Evolutionary conservation across 2,113 vertebrate genomes (phyloP).

Genomic region (Fukomys damarensis): DNA sequence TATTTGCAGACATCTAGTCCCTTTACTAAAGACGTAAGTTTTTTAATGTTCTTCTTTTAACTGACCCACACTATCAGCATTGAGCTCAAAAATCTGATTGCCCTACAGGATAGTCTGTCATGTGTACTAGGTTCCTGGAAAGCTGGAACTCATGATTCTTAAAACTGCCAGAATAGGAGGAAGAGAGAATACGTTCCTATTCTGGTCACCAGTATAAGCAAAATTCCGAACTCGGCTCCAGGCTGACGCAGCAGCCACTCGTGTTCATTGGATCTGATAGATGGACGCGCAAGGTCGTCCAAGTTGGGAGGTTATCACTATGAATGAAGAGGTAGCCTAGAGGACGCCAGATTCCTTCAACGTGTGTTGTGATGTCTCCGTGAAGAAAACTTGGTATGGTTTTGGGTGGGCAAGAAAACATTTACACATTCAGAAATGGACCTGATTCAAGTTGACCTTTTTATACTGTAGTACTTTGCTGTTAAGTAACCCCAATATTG

Average conservation of each 20-base stretch:
- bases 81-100: background rate
- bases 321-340: conserved; percentile 10
- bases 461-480: conserved; percentile 72
- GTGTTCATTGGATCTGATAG: background rate
- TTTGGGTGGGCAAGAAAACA: conserved; percentile 52
- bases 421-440: conserved; percentile 2
- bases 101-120: background rate
- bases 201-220: background rate
- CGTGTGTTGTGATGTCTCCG: conserved; percentile 43
- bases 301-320: background rate
- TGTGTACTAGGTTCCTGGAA: conserved; percentile 47
- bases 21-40: conserved; percentile 13
- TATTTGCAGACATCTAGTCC: conserved; percentile 16
- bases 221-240: background rate
- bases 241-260: background rate
- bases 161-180: conserved; percentile 36
- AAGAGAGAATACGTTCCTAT: conserved; percentile 32
- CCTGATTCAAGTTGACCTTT: conserved; percentile 73
- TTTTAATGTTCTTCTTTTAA: conserved; percentile 47
- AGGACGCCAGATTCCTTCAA: conserved; percentile 11
- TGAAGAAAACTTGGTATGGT: conserved; percentile 64
- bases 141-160: conserved; percentile 40
- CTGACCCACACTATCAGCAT: background rate
- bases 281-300: conserved; percentile 36
- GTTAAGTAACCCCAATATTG: conserved; percentile 77